Evolutionary conservation across 2,888 invertebrate genomes (phyloP), one percentile per base, ranked within the genome.

Genomic region (Harmothoe impar): DNA sequence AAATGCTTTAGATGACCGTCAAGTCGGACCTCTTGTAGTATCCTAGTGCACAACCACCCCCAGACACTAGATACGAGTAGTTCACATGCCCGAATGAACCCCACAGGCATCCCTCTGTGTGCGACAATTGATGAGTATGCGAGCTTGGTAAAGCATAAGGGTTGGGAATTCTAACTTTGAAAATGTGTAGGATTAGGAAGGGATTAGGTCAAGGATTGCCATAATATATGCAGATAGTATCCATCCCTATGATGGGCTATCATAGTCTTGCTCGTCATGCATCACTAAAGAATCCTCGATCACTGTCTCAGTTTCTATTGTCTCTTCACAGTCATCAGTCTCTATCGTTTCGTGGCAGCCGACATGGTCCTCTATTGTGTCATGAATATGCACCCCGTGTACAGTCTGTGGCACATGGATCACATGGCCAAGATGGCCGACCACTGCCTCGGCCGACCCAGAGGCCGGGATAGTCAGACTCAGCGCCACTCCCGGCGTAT

Each of bases 361-460:
- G 7, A 81, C 81, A 15, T 33, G 15, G 23, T 81, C 81, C 43
- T 81, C 81, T 33, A 81, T 81, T 35, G 81, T 81, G 17, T 81
- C 35, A 5, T 81, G 35, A 3, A 43, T 43, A 25, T 72, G 72
- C 17, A 62, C 62, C 29, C 77, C 52, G 33, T 84, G 84, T 7
- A 84, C 51, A 43, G 43, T 35, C 52, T 86, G 86, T 17, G 43
- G 17, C 5, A 84, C 84, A 43, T 84, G 43, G n/a, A 35, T 84
- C 1, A 33, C 84, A 33, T 33, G 43, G 5, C 23, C 51, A 12
- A 86, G 54, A 29, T 86, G 20, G 29, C 86, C 86, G n/a, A 86
- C 86, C 54, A 86, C 86, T 17, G 86, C 86, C 86, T 86, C 86
- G 25, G 86, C 86, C 86, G 86, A 86, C 29, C 86, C 86, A 0